These are phyloP conservation scores for Uria aalge DNA, from an alignment of 2,113 vertebrate genomes.

Conservation along the genomic window DNA sequence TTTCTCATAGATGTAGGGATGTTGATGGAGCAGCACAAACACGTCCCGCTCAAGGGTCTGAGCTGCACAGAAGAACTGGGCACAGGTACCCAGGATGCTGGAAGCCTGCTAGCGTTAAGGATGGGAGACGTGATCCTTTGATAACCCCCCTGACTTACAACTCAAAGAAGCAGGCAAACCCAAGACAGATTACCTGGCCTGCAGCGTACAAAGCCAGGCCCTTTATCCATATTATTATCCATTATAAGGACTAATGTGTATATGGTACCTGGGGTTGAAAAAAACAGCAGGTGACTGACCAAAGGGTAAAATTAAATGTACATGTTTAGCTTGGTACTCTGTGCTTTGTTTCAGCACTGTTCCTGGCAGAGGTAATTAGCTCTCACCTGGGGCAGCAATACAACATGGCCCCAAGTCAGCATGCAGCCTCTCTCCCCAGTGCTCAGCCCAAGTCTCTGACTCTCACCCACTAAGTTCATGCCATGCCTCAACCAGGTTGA, in stretches of 20 bases:
- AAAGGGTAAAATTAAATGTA: neutral
- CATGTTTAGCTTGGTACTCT: neutral
- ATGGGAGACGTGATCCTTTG: neutral
- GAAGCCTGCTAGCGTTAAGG: neutral
- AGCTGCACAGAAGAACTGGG: neutral
- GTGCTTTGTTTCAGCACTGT: neutral
- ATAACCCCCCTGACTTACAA: neutral
- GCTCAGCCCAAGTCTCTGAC: neutral
- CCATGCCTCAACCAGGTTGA: neutral
- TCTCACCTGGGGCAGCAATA: neutral
- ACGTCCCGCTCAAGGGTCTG: neutral
- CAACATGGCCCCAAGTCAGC: neutral
- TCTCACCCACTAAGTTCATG: neutral
- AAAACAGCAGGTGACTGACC: too few relatives aligned
- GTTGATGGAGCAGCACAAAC: neutral
- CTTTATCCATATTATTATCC: neutral
- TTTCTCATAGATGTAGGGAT: neutral
- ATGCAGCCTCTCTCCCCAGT: neutral
- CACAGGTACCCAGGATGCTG: neutral
- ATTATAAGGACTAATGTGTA: neutral
- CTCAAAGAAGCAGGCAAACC: neutral
- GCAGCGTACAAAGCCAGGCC: fast-evolving
- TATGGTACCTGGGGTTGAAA: neutral
- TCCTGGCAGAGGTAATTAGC: neutral
- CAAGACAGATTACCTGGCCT: too few relatives aligned